These are phyloP conservation scores for Astropecten irregularis DNA, from an alignment of 53 echinoderm and acorn worm genomes.

Conservation along the genomic window DNA sequence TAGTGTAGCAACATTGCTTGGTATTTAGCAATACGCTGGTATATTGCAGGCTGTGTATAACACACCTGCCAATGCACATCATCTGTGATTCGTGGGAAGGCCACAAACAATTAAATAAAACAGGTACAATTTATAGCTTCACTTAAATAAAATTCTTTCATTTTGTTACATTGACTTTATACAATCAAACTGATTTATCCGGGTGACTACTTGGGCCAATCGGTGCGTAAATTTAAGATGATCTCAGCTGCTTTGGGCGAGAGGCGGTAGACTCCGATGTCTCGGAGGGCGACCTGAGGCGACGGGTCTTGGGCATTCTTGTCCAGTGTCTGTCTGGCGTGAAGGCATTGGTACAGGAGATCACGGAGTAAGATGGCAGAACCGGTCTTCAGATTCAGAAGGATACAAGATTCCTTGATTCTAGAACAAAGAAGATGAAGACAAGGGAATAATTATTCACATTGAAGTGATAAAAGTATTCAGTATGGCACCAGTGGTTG, in stretches of 20 bases:
- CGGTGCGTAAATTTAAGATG: slow-evolving; percentile 73
- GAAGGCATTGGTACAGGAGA: slow-evolving; percentile 63
- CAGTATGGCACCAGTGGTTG: too few species aligned
- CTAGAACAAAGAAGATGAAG: slow-evolving; percentile 22
- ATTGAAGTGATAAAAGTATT: too few species aligned
- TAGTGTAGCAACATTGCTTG: too few species aligned
- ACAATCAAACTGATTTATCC: too few species aligned
- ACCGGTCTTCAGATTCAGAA: slow-evolving; percentile 76
- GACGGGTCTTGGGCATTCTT: slow-evolving; percentile 30
- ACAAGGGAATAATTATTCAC: not conserved
- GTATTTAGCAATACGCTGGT: too few species aligned
- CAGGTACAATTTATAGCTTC: too few species aligned
- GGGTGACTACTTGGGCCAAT: slow-evolving; percentile 81
- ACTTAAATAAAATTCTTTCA: too few species aligned
- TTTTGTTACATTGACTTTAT: too few species aligned
- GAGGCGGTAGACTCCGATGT: slow-evolving; percentile 78
- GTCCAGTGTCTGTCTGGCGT: slow-evolving; percentile 50
- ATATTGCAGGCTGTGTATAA: too few species aligned
- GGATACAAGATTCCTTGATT: slow-evolving; percentile 79
- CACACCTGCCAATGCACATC: too few species aligned
- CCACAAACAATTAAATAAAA: too few species aligned
- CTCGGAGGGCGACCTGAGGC: slow-evolving; percentile 63
- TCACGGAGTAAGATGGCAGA: slow-evolving; percentile 81
- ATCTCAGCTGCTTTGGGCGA: slow-evolving; percentile 68
- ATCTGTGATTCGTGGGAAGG: too few species aligned